A percentile compares a stretch with the other conserved stretches of the same genome.
Evolutionary conservation across 2,113 vertebrate genomes (phyloP).

Genomic region (Mystacornis crossleyi): DNA sequence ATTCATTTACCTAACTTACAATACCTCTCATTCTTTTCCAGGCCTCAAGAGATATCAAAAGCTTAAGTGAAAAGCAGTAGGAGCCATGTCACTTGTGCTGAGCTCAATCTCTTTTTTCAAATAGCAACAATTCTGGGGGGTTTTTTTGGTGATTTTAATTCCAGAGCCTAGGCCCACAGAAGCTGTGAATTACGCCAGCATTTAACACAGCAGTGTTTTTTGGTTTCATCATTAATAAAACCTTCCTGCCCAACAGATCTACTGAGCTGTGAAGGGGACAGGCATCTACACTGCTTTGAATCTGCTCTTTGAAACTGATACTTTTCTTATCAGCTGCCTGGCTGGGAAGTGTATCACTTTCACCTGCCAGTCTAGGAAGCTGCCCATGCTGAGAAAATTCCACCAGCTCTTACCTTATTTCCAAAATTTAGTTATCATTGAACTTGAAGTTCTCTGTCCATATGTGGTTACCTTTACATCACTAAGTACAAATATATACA

Average conservation of each 20-base stretch:
- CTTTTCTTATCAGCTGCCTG: not conserved
- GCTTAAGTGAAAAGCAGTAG: not conserved
- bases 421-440: not conserved
- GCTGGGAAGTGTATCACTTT: not conserved
- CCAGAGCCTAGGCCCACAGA: not conserved
- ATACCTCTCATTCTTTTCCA: not conserved
- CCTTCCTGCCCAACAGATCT: not conserved
- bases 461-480: not conserved
- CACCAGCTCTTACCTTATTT: not conserved
- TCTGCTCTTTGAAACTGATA: not conserved
- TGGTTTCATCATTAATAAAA: not conserved
- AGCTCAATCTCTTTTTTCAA: not conserved
- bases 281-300: not conserved
- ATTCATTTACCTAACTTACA: not conserved
- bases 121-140: not conserved
- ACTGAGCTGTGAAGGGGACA: not conserved
- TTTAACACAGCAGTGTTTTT: not conserved
- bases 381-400: not conserved
- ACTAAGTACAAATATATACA: not conserved
- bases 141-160: not conserved
- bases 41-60: not conserved
- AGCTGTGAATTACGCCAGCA: not conserved
- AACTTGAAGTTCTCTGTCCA: not conserved
- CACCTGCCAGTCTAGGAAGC: not conserved
- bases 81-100: not conserved